These are phyloP conservation scores for Alces alces DNA, from an alignment of 2,113 vertebrate species.

Conservation along the genomic window DNA sequence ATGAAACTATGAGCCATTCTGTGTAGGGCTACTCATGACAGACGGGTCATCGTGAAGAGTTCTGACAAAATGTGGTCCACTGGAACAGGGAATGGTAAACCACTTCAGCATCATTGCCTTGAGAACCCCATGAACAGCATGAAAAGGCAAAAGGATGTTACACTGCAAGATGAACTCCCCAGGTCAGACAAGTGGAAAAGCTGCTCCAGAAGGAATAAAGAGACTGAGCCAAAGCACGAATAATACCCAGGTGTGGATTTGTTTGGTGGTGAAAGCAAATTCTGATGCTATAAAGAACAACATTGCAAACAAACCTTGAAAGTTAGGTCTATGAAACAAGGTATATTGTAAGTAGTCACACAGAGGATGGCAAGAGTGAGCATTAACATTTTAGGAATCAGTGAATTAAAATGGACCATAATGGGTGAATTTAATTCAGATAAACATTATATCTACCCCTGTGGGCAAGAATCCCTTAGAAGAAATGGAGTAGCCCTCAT, in stretches of 20 bases:
- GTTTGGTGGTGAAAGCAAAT: neutral
- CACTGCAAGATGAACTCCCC: neutral
- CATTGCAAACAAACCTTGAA: neutral
- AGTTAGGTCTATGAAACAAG: neutral
- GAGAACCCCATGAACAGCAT: neutral
- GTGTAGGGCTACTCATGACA: neutral
- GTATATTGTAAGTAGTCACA: neutral
- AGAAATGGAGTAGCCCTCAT: neutral
- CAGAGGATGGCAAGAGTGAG: neutral
- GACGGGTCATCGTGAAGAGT: neutral
- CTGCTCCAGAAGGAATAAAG: too few species aligned
- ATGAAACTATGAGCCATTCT: neutral
- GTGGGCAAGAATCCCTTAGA: neutral
- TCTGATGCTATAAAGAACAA: neutral
- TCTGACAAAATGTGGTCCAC: neutral
- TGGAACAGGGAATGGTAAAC: neutral
- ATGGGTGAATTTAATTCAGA: neutral
- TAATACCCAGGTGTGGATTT: neutral
- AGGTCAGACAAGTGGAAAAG: neutral
- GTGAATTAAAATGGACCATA: neutral
- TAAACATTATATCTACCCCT: neutral
- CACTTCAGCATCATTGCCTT: fast-evolving
- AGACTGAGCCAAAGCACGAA: neutral
- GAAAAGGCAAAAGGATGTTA: neutral
- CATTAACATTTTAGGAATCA: neutral